These are phyloP conservation scores for Phortica magna DNA, from an alignment of 2,888 invertebrate species.

Conservation along the genomic window DNA sequence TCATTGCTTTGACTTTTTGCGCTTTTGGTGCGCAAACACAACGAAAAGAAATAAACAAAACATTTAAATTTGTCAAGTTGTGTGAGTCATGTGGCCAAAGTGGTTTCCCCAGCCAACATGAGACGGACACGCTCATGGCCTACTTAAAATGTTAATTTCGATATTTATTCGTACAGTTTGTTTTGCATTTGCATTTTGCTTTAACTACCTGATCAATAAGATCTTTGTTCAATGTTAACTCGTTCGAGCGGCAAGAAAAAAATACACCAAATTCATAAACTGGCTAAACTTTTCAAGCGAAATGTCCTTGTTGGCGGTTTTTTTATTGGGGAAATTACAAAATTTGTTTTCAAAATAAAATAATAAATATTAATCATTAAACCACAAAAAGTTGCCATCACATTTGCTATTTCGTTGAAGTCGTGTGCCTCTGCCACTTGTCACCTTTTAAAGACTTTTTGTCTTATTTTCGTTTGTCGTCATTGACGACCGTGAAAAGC, in stretches of 20 bases:
- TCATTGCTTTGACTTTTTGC: background rate
- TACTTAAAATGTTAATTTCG: conserved; percentile 25
- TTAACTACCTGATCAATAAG: background rate
- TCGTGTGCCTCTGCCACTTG: too few species aligned
- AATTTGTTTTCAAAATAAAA: too few species aligned
- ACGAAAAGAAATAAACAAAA: conserved; percentile 17
- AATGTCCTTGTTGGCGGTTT: conserved; percentile 9
- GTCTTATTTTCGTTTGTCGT: conserved; percentile 43
- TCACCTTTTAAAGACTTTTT: too few species aligned
- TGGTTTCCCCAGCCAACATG: conserved; percentile 20
- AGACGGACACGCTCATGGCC: conserved; percentile 13
- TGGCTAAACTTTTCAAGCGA: background rate
- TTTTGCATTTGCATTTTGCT: background rate
- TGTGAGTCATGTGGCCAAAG: conserved; percentile 7
- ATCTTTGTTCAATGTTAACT: background rate
- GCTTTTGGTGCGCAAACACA: conserved; percentile 28
- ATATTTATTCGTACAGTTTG: too few species aligned
- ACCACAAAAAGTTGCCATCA: too few species aligned
- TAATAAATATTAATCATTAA: too few species aligned
- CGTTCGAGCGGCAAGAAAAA: background rate
- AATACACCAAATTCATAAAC: background rate
- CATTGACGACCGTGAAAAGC: conserved; percentile 67
- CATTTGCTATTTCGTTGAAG: too few species aligned
- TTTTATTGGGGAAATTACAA: background rate
- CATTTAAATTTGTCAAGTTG: conserved; percentile 14